phyloP scores from a whole-genome alignment of 2,888 invertebrate species.

The Ametastegia equiseti region DNA sequence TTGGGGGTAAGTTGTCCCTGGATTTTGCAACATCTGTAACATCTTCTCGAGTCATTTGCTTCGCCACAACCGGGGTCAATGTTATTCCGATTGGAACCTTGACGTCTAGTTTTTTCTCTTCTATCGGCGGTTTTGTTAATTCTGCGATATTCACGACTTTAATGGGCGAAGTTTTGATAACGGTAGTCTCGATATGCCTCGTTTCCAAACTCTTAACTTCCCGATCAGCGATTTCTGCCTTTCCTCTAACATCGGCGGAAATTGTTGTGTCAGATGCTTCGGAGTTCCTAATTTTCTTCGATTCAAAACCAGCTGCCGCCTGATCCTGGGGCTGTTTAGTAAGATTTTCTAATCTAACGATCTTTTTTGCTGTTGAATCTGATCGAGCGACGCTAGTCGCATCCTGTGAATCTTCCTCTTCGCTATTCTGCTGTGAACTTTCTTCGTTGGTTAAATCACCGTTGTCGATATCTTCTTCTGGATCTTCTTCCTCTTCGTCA shows the following conservation, averaged over 20 bases:
- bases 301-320: neutral
- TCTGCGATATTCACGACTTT: conserved; percentile 67
- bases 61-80: conserved; percentile 50
- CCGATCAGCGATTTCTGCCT: neutral
- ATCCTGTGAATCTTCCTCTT: conserved; percentile 35
- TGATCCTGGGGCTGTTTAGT: neutral
- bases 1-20: conserved; percentile 56
- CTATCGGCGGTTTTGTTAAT: conserved; percentile 59
- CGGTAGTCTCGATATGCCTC: conserved; percentile 71
- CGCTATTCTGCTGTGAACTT: conserved; percentile 47
- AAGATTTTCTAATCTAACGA: conserved; percentile 1
- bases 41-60: conserved; percentile 54
- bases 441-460: conserved; percentile 46
- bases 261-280: neutral
- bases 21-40: conserved; percentile 54
- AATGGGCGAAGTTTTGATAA: conserved; percentile 70
- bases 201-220: conserved; percentile 32
- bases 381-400: neutral
- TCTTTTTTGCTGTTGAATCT: neutral
- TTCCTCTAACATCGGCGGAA: neutral
- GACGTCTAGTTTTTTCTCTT: conserved; percentile 57
- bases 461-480: conserved; percentile 53
- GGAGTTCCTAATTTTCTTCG: neutral
- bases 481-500: conserved; percentile 54
- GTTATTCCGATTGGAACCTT: conserved; percentile 48